phyloP scores from a whole-genome alignment of 2,888 invertebrate genomes.

The Caenorhabditis sp. region DNA sequence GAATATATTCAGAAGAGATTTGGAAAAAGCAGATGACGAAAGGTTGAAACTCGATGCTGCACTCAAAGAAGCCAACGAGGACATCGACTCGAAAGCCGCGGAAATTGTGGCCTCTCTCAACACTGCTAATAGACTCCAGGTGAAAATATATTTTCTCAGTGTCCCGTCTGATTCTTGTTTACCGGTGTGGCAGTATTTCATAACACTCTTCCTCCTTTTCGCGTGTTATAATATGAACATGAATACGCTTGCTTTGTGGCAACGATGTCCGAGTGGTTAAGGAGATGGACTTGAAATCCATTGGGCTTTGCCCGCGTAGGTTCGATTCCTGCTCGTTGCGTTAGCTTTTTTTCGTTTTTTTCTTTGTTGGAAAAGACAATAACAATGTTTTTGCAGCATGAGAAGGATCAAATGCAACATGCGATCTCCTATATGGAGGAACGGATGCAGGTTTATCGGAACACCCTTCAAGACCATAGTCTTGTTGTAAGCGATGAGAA shows the following conservation, averaged over 20 bases:
- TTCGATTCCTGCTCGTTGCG: constrained; percentile 87
- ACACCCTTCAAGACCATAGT: constrained; percentile 80
- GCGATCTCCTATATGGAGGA: constrained; percentile 81
- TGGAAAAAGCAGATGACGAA: constrained; percentile 70
- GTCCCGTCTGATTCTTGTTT: background rate
- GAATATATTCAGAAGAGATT: constrained; percentile 66
- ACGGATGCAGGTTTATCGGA: constrained; percentile 78
- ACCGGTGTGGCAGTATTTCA: background rate
- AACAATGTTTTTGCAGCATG: constrained; percentile 47
- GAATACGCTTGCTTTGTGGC: constrained; percentile 50
- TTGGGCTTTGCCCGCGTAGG: constrained; percentile 88
- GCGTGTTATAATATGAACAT: background rate
- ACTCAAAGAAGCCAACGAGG: constrained; percentile 60
- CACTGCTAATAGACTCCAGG: constrained; percentile 73
- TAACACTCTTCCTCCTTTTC: background rate
- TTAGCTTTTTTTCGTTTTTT: constrained; percentile 20
- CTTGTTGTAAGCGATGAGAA: constrained; percentile 78
- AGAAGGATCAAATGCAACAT: constrained; percentile 71
- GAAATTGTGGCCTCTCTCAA: constrained; percentile 74
- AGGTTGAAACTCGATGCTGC: constrained; percentile 47
- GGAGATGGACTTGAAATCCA: constrained; percentile 88
- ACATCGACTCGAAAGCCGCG: constrained; percentile 74
- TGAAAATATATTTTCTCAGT: constrained; percentile 7
- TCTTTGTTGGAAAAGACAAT: background rate
- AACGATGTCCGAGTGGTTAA: constrained; percentile 87